Percentiles rank a stretch among this genome's conserved stretches.
phyloP scores from a whole-genome alignment of 2,797 vertebrate genomes.

The Tangara arthus region DNA sequence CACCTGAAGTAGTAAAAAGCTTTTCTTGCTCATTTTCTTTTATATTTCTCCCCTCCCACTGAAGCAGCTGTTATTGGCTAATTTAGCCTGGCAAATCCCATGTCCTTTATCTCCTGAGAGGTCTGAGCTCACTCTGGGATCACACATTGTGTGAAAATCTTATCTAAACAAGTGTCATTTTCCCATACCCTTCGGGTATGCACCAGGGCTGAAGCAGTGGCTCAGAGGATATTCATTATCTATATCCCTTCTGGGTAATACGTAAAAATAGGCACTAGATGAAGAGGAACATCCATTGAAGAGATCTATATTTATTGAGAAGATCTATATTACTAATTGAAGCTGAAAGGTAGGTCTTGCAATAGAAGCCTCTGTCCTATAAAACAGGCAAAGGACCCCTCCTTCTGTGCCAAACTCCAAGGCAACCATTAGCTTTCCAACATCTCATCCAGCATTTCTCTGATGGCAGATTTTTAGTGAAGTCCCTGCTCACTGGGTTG shows the following conservation, averaged over 20 bases:
- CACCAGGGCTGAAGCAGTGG: not conserved
- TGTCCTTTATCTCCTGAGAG: not conserved
- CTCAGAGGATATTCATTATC: not conserved
- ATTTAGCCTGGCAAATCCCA: not conserved
- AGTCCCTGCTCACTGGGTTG: not conserved
- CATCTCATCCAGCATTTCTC: not conserved
- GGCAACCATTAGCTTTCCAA: not conserved
- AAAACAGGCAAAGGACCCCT: not conserved
- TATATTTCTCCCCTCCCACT: not conserved
- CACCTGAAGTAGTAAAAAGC: not conserved
- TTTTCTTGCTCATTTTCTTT: not conserved
- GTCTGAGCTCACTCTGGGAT: not conserved
- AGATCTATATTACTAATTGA: not conserved
- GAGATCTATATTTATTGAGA: not conserved
- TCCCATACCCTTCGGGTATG: not conserved
- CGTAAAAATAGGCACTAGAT: not conserved
- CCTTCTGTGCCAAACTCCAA: not conserved
- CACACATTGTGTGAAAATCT: not conserved
- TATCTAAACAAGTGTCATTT: not conserved
- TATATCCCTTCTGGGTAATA: not conserved
- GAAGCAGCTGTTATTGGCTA: not conserved
- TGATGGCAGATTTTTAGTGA: not conserved
- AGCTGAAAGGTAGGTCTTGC: not conserved
- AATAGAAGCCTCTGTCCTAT: not conserved
- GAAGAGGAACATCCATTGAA: not conserved